A percentile compares a stretch with the other conserved stretches of the same genome.
Evolutionary conservation across 1,140 invertebrate genomes (phyloP).

Genomic region (Microplitis demolitor): DNA sequence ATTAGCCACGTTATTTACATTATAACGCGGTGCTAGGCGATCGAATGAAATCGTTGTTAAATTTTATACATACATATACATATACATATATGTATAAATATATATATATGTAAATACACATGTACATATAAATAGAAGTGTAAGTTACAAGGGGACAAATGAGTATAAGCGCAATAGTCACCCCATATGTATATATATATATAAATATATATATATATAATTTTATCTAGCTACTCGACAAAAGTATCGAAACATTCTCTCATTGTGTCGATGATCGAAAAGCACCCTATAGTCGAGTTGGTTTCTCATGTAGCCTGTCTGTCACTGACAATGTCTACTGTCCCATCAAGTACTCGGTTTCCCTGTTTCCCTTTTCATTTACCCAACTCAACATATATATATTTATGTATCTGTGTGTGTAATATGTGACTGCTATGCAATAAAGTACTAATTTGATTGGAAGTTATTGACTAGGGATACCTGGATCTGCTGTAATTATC

Average conservation of each 20-base stretch:
- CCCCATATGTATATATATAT: background rate
- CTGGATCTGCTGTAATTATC: conserved; percentile 5
- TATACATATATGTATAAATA: background rate
- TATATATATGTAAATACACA: background rate
- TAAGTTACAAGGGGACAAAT: background rate
- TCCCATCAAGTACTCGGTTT: conserved; percentile 1
- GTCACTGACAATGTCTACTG: background rate
- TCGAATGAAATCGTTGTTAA: conserved; percentile 37
- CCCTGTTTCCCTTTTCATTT: conserved; percentile 3
- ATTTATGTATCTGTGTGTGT: too few relatives aligned
- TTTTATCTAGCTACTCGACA: background rate
- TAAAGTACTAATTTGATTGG: conserved; percentile 29
- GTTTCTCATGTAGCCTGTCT: background rate
- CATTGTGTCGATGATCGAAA: conserved; percentile 11
- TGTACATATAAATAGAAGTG: background rate
- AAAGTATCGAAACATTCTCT: conserved; percentile 4
- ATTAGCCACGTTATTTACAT: conserved; percentile 60
- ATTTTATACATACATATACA: conserved; percentile 1
- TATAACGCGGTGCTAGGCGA: conserved; percentile 40
- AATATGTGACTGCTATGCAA: background rate
- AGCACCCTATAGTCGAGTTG: conserved; percentile 9
- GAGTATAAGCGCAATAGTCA: background rate
- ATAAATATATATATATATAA: background rate
- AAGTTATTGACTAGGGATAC: conserved; percentile 19
- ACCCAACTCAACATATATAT: background rate